A percentile compares a stretch with the other conserved stretches of the same genome.
These are phyloP conservation scores for Progne subis DNA, from an alignment of 2,113 vertebrate genomes.

Conservation along the genomic window DNA sequence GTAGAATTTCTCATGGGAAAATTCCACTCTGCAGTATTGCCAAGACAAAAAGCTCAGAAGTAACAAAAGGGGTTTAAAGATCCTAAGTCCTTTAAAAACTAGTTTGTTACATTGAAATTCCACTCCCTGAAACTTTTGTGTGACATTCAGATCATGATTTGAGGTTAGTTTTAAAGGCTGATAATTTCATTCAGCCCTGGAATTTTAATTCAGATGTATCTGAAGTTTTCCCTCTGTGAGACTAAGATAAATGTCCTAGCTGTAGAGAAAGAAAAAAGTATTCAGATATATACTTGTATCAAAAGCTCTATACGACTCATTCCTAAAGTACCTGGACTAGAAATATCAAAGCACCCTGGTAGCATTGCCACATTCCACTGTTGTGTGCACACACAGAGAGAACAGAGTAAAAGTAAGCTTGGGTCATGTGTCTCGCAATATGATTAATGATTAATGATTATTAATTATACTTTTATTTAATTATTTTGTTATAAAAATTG, in stretches of 20 bases:
- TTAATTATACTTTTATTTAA: not conserved
- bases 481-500: not conserved
- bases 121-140: not conserved
- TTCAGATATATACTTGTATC: not conserved
- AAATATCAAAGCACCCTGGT: not conserved
- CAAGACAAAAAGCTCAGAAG: not conserved
- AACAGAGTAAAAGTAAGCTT: not conserved
- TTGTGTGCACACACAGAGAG: not conserved
- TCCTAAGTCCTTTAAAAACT: not conserved
- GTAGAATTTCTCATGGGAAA: not conserved
- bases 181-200: not conserved
- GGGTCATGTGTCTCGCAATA: rapidly evolving
- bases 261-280: not conserved
- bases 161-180: not conserved
- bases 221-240: not conserved
- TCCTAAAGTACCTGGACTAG: not conserved
- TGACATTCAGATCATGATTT: not conserved
- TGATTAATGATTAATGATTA: not conserved
- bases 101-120: not conserved
- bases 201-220: not conserved
- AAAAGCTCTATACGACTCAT: not conserved
- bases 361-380: not conserved
- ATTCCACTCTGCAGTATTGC: not conserved
- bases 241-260: not conserved
- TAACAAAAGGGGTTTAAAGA: not conserved